Conservation (phyloP, 2,797 vertebrate genomes). For the Lophotriccus pileatus region DNA sequence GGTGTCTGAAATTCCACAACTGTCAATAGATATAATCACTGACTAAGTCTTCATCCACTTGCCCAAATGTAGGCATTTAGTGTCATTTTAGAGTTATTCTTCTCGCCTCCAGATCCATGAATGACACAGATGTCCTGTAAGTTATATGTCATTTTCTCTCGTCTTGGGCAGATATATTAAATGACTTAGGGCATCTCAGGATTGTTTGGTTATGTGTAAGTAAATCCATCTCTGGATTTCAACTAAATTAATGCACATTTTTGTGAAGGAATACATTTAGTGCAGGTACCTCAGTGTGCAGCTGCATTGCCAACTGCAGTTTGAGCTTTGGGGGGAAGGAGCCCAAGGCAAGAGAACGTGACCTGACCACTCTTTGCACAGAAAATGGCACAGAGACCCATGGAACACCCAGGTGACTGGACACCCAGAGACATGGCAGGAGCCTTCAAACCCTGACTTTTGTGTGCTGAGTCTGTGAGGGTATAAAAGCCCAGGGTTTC, state of each 20-base stretch:
- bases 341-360: background rate
- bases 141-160: background rate
- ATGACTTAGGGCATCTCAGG: background rate
- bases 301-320: background rate
- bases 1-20: background rate
- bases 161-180: background rate
- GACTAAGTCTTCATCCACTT: background rate
- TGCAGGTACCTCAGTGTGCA: background rate
- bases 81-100: background rate
- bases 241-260: background rate
- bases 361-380: background rate
- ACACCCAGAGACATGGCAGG: rapidly evolving
- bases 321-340: background rate
- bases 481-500: background rate
- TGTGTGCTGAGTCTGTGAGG: background rate
- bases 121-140: background rate
- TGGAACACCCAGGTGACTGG: background rate
- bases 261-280: background rate
- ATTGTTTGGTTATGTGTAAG: background rate
- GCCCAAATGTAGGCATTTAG: background rate
- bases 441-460: background rate
- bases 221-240: background rate
- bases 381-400: background rate
- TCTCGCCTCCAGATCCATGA: background rate
- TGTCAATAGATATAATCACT: background rate